Percentiles rank a stretch among this genome's conserved stretches.
Evolutionary conservation across 1,140 invertebrate genomes (phyloP).

Genomic region (Frieseomelitta varia): DNA sequence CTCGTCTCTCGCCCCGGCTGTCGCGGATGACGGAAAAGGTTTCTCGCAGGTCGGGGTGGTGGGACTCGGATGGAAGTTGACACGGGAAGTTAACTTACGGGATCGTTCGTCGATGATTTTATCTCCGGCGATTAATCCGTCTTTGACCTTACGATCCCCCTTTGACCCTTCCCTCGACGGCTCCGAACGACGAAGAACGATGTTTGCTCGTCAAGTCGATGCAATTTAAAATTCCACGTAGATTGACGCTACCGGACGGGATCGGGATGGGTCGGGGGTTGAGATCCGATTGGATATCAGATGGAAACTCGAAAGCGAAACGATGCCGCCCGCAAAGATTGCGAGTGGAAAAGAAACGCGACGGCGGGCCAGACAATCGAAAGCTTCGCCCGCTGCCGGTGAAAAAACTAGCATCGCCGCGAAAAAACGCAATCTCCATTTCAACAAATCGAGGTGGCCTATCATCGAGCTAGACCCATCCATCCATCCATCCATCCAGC

Average conservation of each 20-base stretch:
- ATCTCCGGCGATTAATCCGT: neutral
- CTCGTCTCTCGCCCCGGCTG: neutral
- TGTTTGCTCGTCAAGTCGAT: neutral
- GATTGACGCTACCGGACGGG: neutral
- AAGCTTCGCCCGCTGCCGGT: neutral
- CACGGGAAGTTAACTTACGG: neutral
- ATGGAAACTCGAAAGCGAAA: neutral
- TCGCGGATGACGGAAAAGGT: neutral
- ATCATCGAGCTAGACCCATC: neutral
- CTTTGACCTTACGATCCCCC: neutral
- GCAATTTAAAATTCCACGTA: neutral
- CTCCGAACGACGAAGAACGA: neutral
- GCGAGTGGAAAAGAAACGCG: neutral
- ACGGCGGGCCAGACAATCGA: neutral
- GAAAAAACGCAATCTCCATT: constrained; percentile 2
- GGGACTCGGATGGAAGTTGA: neutral
- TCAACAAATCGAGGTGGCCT: neutral
- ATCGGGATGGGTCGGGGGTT: too few species aligned
- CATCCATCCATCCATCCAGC: constrained; percentile 5
- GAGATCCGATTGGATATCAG: too few species aligned
- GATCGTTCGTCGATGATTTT: neutral
- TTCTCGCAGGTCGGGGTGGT: neutral
- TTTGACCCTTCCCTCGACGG: neutral
- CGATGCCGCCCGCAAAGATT: neutral
- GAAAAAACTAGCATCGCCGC: neutral